These are phyloP conservation scores for Cotesia typhae DNA, from an alignment of 1,140 invertebrate species.

Conservation along the genomic window DNA sequence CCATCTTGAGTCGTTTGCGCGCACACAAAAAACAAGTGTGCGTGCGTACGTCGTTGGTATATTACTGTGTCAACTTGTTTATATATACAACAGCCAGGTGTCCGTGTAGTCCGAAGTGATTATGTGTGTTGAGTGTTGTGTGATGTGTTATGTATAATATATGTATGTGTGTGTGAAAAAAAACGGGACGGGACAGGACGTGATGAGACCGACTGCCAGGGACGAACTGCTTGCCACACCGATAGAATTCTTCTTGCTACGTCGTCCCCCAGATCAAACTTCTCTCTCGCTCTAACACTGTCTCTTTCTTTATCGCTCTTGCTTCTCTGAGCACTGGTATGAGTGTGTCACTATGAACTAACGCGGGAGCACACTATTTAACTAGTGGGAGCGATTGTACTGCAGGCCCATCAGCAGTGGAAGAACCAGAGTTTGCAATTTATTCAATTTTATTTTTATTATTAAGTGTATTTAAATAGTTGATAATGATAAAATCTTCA, in stretches of 20 bases:
- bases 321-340: too few species aligned
- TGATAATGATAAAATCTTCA: too few species aligned
- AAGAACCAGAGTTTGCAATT: too few species aligned
- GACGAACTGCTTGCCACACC: slow-evolving; percentile 28
- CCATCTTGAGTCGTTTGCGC: slow-evolving; percentile 72
- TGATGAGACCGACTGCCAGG: slow-evolving; percentile 36
- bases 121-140: background rate
- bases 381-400: slow-evolving; percentile 1
- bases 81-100: background rate
- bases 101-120: background rate
- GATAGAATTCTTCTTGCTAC: slow-evolving; percentile 9
- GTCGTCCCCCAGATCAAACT: slow-evolving; percentile 8
- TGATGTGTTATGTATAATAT: slow-evolving; percentile 11
- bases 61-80: background rate
- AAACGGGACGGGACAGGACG: slow-evolving; percentile 30
- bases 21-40: slow-evolving; percentile 25
- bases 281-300: slow-evolving; percentile 15
- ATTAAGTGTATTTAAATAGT: too few species aligned
- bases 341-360: background rate
- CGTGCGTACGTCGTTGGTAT: background rate
- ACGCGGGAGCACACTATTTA: background rate
- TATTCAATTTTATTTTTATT: too few species aligned
- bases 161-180: slow-evolving; percentile 3
- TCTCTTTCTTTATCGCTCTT: too few species aligned
- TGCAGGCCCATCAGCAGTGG: background rate